phyloP scores from a whole-genome alignment of 2,113 vertebrate genomes.

The Artemisiospiza belli region DNA sequence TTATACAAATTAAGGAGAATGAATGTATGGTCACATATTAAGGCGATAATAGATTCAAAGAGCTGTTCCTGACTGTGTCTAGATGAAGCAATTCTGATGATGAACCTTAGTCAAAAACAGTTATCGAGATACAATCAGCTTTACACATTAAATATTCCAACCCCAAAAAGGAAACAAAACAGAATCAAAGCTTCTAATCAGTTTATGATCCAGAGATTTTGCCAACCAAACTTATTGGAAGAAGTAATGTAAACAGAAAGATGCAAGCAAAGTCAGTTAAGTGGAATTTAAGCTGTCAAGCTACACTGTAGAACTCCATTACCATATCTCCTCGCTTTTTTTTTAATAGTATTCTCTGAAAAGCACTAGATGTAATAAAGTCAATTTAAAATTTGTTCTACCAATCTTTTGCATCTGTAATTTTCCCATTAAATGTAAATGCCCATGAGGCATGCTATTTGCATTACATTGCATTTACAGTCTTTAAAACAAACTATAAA shows the following conservation, averaged over 20 bases:
- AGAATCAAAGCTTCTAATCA: conserved; percentile 61
- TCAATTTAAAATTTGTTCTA: conserved; percentile 89
- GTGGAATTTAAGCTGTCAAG: conserved; percentile 73
- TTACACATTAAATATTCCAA: conserved; percentile 30
- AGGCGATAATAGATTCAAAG: conserved; percentile 9
- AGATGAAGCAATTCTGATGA: conserved; percentile 29
- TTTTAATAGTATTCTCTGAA: conserved; percentile 80
- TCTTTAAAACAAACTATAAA: conserved; percentile 92
- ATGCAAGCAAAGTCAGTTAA: conserved; percentile 67
- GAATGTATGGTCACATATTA: conserved; percentile 14
- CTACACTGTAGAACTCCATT: conserved; percentile 73
- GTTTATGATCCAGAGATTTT: conserved; percentile 54
- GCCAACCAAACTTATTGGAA: conserved; percentile 60
- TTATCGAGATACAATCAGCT: conserved; percentile 24
- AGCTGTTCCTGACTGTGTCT: conserved; percentile 6
- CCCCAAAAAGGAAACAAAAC: conserved; percentile 53
- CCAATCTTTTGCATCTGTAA: conserved; percentile 89
- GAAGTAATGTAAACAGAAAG: conserved; percentile 62
- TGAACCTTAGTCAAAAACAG: conserved; percentile 39
- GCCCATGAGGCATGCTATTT: conserved; percentile 88
- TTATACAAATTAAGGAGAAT: conserved; percentile 28
- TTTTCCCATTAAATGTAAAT: conserved; percentile 90
- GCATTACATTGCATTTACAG: conserved; percentile 89
- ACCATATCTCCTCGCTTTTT: conserved; percentile 73
- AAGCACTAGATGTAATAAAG: conserved; percentile 86